A percentile compares a stretch with the other conserved stretches of the same genome.
Conservation (phyloP, 2,113 vertebrate species). For the Vanacampus margaritifer region DNA sequence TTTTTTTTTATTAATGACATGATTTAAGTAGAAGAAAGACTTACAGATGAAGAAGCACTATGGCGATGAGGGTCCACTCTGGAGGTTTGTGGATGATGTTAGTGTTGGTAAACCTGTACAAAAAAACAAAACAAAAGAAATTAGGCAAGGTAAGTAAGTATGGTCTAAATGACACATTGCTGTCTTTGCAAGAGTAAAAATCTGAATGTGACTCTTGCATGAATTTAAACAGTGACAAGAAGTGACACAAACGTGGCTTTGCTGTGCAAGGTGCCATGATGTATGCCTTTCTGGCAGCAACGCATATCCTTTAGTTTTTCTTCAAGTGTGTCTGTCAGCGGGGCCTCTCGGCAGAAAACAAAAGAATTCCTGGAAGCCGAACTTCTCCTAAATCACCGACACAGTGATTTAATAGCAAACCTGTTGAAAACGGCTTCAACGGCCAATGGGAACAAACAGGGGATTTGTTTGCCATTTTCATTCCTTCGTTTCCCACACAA, state of each 20-base stretch:
- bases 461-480: neutral
- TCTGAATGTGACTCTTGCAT: neutral
- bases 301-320: constrained; percentile 9
- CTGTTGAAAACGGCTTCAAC: constrained; percentile 34
- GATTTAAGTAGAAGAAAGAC: constrained; percentile 28
- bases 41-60: constrained; percentile 74
- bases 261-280: constrained; percentile 32
- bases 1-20: no score
- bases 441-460: constrained; percentile 23
- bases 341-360: constrained; percentile 29
- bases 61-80: constrained; percentile 71
- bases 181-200: constrained; percentile 1
- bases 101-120: constrained; percentile 68
- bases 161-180: no score
- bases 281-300: constrained; percentile 36
- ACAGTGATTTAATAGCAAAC: constrained; percentile 55
- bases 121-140: neutral
- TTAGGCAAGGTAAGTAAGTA: neutral
- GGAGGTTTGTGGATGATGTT: constrained; percentile 74
- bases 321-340: constrained; percentile 8
- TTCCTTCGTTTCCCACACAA: neutral
- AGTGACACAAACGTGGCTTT: constrained; percentile 13
- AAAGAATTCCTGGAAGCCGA: constrained; percentile 69
- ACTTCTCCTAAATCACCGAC: constrained; percentile 41
- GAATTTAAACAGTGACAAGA: neutral